Conservation (phyloP, 30 jellyfish, hydroid and myxozoan species). For the Aurelia aurita region DNA sequence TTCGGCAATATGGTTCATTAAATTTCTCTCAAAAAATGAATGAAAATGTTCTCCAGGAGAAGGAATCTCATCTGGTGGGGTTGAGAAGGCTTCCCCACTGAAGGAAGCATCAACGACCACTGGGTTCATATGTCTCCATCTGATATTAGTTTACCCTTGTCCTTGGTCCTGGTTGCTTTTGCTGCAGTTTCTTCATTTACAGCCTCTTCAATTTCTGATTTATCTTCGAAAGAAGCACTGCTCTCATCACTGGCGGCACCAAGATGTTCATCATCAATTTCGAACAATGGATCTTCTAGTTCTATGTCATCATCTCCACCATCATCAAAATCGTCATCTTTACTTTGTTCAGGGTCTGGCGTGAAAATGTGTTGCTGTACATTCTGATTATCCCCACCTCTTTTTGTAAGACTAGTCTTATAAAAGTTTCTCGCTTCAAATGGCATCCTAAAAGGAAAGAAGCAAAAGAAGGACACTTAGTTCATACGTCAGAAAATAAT, state of each 20-base stretch:
- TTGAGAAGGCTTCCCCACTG: constrained; percentile 26
- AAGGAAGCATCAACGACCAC: constrained; percentile 1
- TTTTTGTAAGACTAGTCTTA: neutral
- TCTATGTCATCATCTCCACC: neutral
- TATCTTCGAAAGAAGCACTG: too few species aligned
- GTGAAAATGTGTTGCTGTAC: neutral
- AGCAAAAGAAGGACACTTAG: too few species aligned
- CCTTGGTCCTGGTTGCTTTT: too few species aligned
- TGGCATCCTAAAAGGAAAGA: neutral
- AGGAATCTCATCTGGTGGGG: too few species aligned
- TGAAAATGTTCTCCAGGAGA: too few species aligned
- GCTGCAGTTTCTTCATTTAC: neutral
- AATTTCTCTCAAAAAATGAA: too few species aligned
- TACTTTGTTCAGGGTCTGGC: constrained; percentile 12
- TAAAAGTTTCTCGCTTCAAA: neutral
- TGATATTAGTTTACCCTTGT: constrained; percentile 4
- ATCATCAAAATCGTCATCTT: neutral
- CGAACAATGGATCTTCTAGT: neutral
- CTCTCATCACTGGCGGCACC: neutral
- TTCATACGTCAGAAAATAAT: too few species aligned
- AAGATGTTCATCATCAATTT: neutral
- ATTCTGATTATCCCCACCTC: neutral
- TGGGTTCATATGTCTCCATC: constrained; percentile 32
- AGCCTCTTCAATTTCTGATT: too few species aligned
- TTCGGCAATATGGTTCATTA: too few species aligned